phyloP scores from a whole-genome alignment of 92 coral and sea anemone genomes.

The Parazoanthus swiftii region DNA sequence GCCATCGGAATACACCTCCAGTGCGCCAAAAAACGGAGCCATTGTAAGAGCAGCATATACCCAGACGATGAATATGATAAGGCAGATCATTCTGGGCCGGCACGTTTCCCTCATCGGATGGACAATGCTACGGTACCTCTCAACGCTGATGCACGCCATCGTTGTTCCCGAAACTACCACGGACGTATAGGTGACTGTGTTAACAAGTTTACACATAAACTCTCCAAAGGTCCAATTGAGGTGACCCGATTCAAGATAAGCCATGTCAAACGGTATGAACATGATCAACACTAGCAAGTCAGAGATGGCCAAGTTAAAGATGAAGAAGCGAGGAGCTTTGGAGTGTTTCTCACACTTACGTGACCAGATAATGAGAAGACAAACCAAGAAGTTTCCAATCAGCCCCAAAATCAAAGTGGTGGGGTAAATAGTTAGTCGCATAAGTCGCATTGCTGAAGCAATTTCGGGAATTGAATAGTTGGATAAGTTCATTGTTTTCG shows the following conservation, averaged over 20 bases:
- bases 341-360: neutral
- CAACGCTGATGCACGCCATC: slow-evolving; percentile 38
- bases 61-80: neutral
- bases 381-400: slow-evolving; percentile 31
- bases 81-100: neutral
- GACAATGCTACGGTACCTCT: slow-evolving; percentile 42
- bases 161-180: slow-evolving; percentile 46
- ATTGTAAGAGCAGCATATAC: slow-evolving; percentile 3
- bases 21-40: slow-evolving; percentile 15
- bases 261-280: slow-evolving; percentile 48
- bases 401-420: slow-evolving; percentile 13
- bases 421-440: slow-evolving; percentile 15
- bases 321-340: slow-evolving; percentile 29
- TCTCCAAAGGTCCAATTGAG: slow-evolving; percentile 38
- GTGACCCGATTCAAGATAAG: slow-evolving; percentile 31
- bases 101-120: slow-evolving; percentile 28
- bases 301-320: slow-evolving; percentile 37
- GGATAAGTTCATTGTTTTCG: neutral
- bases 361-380: slow-evolving; percentile 2
- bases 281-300: slow-evolving; percentile 37
- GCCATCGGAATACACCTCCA: neutral
- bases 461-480: neutral
- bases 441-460: neutral
- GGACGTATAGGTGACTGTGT: slow-evolving; percentile 31
- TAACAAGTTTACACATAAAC: slow-evolving; percentile 42